These are phyloP conservation scores for Trogon melanurus DNA, from an alignment of 2,113 vertebrate genomes.

Conservation along the genomic window DNA sequence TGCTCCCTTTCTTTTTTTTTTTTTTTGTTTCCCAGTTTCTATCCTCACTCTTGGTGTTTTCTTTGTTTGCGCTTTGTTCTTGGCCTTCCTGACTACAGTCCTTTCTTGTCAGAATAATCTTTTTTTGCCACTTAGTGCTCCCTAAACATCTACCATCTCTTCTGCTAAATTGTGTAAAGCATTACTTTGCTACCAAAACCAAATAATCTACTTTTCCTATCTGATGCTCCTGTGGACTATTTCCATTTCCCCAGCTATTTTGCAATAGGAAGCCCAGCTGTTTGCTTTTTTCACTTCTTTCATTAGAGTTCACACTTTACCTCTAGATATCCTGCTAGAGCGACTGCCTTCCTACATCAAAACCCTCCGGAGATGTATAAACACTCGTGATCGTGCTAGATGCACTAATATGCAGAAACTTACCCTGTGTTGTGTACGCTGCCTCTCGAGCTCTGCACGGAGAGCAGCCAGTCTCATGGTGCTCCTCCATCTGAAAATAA, in stretches of 20 bases:
- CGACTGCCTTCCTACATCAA: constrained; percentile 30
- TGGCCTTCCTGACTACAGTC: background rate
- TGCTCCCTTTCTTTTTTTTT: background rate
- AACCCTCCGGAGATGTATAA: constrained; percentile 46
- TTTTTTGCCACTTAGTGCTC: background rate
- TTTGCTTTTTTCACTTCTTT: constrained; percentile 61
- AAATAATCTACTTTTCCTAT: background rate
- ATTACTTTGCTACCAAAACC: background rate
- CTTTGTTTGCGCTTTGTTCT: background rate
- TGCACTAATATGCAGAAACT: constrained; percentile 35
- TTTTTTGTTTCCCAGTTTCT: background rate
- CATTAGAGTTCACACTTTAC: constrained; percentile 51
- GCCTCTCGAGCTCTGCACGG: background rate
- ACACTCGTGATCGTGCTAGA: constrained; percentile 51
- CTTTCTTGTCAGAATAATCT: background rate
- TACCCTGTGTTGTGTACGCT: background rate
- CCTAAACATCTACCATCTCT: background rate
- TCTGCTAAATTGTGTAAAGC: background rate
- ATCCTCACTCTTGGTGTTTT: background rate
- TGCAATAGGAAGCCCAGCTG: background rate
- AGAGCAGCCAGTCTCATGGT: background rate
- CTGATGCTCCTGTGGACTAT: background rate
- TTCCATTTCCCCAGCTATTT: constrained; percentile 16
- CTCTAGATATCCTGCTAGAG: constrained; percentile 21
- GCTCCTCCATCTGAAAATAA: background rate